phyloP scores from a whole-genome alignment of 1,140 invertebrate species.

The Drosophila micromelanica region DNA sequence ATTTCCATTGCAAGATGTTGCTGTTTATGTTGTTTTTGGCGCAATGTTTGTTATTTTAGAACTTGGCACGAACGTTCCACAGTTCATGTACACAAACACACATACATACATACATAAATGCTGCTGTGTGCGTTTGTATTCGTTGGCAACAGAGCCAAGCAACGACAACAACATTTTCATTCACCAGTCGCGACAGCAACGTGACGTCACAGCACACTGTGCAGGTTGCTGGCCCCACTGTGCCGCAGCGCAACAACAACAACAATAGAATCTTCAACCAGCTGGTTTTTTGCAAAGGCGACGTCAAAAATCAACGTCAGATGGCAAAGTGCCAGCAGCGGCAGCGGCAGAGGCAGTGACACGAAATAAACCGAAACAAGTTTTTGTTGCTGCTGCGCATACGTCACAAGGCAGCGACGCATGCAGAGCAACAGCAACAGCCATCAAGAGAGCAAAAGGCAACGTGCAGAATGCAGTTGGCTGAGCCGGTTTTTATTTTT shows the following conservation, averaged over 20 bases:
- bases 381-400: conserved; percentile 70
- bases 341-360: conserved; percentile 7
- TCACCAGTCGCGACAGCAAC: conserved; percentile 44
- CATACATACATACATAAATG: background rate
- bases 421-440: conserved; percentile 25
- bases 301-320: conserved; percentile 42
- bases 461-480: conserved; percentile 58
- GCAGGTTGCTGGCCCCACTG: conserved; percentile 66
- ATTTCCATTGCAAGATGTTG: conserved; percentile 32
- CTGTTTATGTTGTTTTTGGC: conserved; percentile 34
- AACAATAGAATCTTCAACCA: conserved; percentile 42
- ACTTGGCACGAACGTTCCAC: conserved; percentile 68
- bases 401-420: conserved; percentile 68
- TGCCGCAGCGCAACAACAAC: conserved; percentile 31
- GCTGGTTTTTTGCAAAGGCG: conserved; percentile 57
- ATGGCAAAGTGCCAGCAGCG: conserved; percentile 61
- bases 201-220: conserved; percentile 65
- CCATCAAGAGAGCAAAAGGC: conserved; percentile 25
- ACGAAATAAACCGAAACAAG: conserved; percentile 61
- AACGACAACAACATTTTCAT: conserved; percentile 48
- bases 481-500: conserved; percentile 57
- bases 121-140: conserved; percentile 19
- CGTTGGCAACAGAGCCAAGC: conserved; percentile 40
- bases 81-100: conserved; percentile 25
- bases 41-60: conserved; percentile 76